Conservation (phyloP, 2,113 vertebrate genomes). For the Aptenodytes patagonicus region DNA sequence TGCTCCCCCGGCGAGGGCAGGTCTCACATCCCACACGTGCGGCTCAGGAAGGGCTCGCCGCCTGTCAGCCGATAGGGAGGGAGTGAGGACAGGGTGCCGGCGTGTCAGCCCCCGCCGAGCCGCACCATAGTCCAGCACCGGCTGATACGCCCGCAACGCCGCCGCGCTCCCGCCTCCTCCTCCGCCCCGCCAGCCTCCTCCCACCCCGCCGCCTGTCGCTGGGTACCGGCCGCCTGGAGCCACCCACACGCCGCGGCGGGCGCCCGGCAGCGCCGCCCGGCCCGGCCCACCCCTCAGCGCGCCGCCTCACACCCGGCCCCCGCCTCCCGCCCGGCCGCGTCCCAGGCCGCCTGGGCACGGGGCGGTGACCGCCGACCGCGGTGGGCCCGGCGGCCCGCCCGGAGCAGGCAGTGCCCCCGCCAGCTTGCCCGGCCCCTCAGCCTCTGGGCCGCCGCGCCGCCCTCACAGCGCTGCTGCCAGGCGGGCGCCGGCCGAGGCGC, state of each 20-base stretch:
- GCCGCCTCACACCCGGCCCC: too few species aligned
- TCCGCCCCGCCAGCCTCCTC: conserved; percentile 49
- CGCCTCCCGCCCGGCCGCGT: too few species aligned
- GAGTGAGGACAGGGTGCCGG: background rate
- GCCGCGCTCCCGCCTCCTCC: conserved; percentile 41
- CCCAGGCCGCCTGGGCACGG: too few species aligned
- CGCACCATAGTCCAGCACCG: conserved; percentile 7
- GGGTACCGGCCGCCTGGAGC: conserved; percentile 50
- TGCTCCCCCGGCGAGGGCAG: conserved; percentile 60
- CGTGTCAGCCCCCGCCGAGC: background rate
- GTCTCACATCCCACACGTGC: conserved; percentile 57
- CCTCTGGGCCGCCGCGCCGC: background rate
- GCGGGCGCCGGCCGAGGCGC: too few species aligned
- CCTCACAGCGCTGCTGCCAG: background rate
- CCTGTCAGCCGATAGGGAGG: background rate
- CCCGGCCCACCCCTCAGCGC: too few species aligned
- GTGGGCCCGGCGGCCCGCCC: background rate
- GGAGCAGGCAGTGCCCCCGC: background rate
- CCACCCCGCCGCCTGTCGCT: conserved; percentile 27
- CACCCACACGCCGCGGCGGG: conserved; percentile 61
- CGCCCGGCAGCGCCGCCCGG: too few species aligned
- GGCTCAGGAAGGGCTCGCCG: background rate
- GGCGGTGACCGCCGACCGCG: too few species aligned
- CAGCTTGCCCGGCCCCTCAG: background rate
- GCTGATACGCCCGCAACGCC: conserved; percentile 10